Percentiles rank a stretch among this genome's conserved stretches.
Conservation (phyloP, 1,140 invertebrate species). For the Drosophila orena region DNA sequence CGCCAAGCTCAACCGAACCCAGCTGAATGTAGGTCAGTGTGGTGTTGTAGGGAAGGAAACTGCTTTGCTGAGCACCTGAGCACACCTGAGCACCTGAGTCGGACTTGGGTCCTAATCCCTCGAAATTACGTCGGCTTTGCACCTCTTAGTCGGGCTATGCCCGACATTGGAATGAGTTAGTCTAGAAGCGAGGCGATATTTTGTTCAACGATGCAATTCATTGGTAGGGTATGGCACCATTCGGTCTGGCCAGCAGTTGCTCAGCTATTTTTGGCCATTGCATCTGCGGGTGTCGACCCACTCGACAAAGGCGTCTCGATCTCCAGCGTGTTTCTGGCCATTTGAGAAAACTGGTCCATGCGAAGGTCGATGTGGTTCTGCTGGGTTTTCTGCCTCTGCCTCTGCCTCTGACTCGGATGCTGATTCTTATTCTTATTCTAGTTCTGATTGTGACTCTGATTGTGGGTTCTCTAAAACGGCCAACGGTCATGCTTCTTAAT, state of each 20-base stretch:
- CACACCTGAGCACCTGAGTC: conserved; percentile 30
- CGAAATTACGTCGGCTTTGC: background rate
- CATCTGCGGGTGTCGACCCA: conserved; percentile 12
- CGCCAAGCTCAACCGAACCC: conserved; percentile 30
- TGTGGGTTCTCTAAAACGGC: conserved; percentile 34
- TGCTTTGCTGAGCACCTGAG: background rate
- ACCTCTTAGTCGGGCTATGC: background rate
- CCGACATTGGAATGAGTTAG: background rate
- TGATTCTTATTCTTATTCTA: background rate
- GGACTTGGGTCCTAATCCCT: conserved; percentile 21
- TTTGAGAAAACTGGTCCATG: conserved; percentile 47
- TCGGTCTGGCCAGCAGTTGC: background rate
- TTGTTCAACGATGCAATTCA: too few relatives aligned
- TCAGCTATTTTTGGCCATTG: conserved; percentile 7
- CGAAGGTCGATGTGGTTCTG: conserved; percentile 55
- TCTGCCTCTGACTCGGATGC: conserved; percentile 1
- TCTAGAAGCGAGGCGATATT: too few relatives aligned
- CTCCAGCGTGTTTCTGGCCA: conserved; percentile 11
- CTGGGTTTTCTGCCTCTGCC: conserved; percentile 8
- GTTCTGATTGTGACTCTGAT: background rate
- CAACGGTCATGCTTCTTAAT: conserved; percentile 65
- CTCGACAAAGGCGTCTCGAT: conserved; percentile 10
- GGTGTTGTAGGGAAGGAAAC: conserved; percentile 11
- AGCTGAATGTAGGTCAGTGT: conserved; percentile 46
- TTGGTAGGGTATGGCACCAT: background rate